A percentile compares a stretch with the other conserved stretches of the same genome.
phyloP scores from a whole-genome alignment of 1,140 invertebrate species.

The Brachionus sp. region DNA sequence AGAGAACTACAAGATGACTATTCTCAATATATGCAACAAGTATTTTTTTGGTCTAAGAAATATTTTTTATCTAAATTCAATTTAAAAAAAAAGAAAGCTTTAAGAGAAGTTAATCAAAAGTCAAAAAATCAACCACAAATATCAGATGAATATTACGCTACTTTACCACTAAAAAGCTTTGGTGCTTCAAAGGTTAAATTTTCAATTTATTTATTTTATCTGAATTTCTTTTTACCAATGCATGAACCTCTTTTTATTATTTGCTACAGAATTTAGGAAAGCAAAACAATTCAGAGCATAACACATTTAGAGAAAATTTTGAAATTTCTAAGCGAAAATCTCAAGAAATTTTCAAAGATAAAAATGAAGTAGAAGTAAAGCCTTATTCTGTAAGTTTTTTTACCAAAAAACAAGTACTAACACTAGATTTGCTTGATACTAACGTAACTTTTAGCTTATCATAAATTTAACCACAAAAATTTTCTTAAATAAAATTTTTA shows the following conservation, averaged over 20 bases:
- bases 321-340: slow-evolving; percentile 6
- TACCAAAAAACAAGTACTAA: neutral
- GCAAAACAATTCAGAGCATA: neutral
- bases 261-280: neutral
- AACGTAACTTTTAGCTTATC: neutral
- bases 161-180: slow-evolving; percentile 1
- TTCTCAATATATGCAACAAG: slow-evolving; percentile 23
- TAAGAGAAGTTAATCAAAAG: slow-evolving; percentile 12
- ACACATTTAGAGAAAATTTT: slow-evolving; percentile 12
- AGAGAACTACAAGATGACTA: slow-evolving; percentile 36
- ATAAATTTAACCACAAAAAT: neutral
- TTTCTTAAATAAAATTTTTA: neutral
- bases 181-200: neutral
- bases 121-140: slow-evolving; percentile 38
- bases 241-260: neutral
- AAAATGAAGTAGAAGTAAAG: slow-evolving; percentile 34
- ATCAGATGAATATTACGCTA: slow-evolving; percentile 37
- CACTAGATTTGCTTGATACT: neutral
- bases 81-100: neutral
- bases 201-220: neutral
- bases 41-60: neutral
- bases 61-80: neutral
- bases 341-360: neutral
- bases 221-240: neutral
- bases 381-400: slow-evolving; percentile 45